A percentile compares a stretch with the other conserved stretches of the same genome.
phyloP scores from a whole-genome alignment of 2,888 invertebrate species.

The Brachyptera putata region DNA sequence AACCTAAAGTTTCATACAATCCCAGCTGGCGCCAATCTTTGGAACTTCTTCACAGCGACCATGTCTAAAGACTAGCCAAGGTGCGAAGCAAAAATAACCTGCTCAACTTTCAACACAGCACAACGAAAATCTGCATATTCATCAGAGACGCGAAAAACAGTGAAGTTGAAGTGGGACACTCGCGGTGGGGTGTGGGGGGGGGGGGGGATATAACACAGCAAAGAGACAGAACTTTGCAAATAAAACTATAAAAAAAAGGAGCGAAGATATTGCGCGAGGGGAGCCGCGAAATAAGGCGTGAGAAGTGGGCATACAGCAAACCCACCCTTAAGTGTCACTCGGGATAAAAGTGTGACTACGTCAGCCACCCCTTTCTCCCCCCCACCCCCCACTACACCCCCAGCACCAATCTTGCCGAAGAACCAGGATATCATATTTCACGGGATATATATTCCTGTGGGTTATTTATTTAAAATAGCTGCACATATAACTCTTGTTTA shows the following conservation, averaged over 20 bases:
- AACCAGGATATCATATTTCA: constrained; percentile 10
- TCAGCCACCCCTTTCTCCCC: not conserved
- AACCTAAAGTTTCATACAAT: too few species aligned
- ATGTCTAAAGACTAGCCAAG: not conserved
- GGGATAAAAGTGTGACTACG: constrained; percentile 15
- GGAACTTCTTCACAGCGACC: too few species aligned
- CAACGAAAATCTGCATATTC: constrained; percentile 21
- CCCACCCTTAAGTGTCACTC: constrained; percentile 3
- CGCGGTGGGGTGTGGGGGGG: too few species aligned
- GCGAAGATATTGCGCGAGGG: not conserved
- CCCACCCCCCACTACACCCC: not conserved
- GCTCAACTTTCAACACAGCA: too few species aligned
- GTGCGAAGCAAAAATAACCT: not conserved
- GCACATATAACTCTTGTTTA: constrained; percentile 19
- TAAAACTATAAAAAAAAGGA: constrained; percentile 21
- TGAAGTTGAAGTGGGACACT: too few species aligned
- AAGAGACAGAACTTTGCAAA: not conserved
- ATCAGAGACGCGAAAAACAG: not conserved
- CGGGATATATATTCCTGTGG: constrained; percentile 11
- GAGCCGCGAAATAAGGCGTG: not conserved
- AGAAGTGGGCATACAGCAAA: not conserved
- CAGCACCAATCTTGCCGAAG: not conserved
- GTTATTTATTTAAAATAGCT: constrained; percentile 21
- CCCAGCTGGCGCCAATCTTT: too few species aligned
- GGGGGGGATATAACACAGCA: too few species aligned